These are phyloP conservation scores for Cylloceria caligata DNA, from an alignment of 2,888 invertebrate genomes.

Conservation along the genomic window DNA sequence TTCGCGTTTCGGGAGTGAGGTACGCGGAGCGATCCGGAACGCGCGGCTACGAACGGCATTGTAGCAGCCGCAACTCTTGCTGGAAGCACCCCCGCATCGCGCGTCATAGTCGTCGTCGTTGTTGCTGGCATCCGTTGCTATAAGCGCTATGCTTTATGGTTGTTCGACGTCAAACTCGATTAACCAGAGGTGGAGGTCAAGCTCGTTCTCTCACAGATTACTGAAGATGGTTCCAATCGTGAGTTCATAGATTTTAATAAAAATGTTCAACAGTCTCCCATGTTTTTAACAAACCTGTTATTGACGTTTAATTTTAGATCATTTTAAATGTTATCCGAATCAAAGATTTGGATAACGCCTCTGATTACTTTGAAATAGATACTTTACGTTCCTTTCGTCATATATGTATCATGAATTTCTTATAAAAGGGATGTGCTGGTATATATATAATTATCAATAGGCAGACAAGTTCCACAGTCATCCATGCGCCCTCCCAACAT, in stretches of 20 bases:
- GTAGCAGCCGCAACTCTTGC: constrained; percentile 29
- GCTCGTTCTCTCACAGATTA: constrained; percentile 4
- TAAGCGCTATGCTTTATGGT: constrained; percentile 79
- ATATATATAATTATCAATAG: too few species aligned
- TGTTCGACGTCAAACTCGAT: constrained; percentile 76
- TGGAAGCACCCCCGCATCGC: neutral
- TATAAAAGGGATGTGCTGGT: too few species aligned
- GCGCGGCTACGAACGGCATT: neutral
- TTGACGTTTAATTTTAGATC: too few species aligned
- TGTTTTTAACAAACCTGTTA: too few species aligned
- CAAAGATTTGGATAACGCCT: too few species aligned
- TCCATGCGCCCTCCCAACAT: too few species aligned
- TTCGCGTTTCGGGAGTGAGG: constrained; percentile 50
- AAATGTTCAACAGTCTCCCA: neutral
- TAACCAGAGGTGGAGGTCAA: constrained; percentile 65
- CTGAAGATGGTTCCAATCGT: neutral
- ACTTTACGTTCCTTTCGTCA: too few species aligned
- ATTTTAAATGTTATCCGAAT: too few species aligned
- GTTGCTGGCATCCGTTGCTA: neutral
- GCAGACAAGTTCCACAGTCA: too few species aligned
- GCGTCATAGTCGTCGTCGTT: constrained; percentile 48
- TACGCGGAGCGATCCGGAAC: constrained; percentile 29
- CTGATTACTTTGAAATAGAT: too few species aligned
- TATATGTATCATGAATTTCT: too few species aligned
- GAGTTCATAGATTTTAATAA: neutral